phyloP scores from a whole-genome alignment of 1,140 invertebrate genomes.

The Odontomachus brunneus region DNA sequence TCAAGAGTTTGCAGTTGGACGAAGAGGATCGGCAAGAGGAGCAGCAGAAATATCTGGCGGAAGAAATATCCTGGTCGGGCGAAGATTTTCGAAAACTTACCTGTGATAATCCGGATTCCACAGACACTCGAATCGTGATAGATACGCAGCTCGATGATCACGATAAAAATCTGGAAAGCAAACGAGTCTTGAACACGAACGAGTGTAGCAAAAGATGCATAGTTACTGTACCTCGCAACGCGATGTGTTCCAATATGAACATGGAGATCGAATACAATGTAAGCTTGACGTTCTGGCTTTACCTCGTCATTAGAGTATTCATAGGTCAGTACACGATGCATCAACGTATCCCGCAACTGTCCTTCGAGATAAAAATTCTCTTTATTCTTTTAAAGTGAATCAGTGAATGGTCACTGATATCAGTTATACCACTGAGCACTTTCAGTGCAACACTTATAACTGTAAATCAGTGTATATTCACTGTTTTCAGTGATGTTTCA shows the following conservation, averaged over 20 bases:
- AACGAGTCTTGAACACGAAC: conserved; percentile 68
- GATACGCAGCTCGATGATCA: conserved; percentile 79
- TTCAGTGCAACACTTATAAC: too few relatives aligned
- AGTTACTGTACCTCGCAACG: conserved; percentile 85
- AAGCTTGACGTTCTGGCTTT: conserved; percentile 91
- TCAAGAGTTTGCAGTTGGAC: conserved; percentile 63
- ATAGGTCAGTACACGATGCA: conserved; percentile 84
- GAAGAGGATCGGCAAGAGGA: conserved; percentile 69
- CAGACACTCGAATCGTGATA: conserved; percentile 70
- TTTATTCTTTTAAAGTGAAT: too few relatives aligned
- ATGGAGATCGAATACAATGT: conserved; percentile 88
- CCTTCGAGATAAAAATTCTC: neutral
- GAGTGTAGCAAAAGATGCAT: conserved; percentile 86
- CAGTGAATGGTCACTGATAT: too few relatives aligned
- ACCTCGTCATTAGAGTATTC: conserved; percentile 90
- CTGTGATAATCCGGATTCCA: conserved; percentile 70
- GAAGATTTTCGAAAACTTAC: conserved; percentile 61
- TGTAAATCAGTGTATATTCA: too few relatives aligned
- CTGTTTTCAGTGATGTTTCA: too few relatives aligned
- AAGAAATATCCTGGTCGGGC: conserved; percentile 66
- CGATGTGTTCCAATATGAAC: conserved; percentile 88
- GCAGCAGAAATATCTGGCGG: conserved; percentile 65
- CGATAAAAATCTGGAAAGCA: conserved; percentile 68
- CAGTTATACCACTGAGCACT: too few relatives aligned
- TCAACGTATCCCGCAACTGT: neutral